Percentiles rank a stretch among this genome's conserved stretches.
Conservation (phyloP, 2,113 vertebrate species). For the Pachypanchax playfairii region DNA sequence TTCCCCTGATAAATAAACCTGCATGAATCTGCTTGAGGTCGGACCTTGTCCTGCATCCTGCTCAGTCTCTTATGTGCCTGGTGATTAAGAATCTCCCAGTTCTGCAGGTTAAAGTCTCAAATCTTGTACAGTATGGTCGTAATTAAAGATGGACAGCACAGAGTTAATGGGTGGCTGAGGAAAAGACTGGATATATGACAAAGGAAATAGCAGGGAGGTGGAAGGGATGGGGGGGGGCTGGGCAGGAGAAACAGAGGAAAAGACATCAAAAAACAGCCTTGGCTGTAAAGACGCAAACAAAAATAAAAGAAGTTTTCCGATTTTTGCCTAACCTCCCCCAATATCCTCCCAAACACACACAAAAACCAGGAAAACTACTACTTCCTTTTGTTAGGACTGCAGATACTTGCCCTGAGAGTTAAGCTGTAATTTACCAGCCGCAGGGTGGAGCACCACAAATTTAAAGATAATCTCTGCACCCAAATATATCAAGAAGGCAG, state of each 20-base stretch:
- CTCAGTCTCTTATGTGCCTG: slow-evolving; percentile 47
- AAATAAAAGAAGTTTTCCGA: slow-evolving; percentile 30
- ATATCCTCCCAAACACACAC: slow-evolving; percentile 8
- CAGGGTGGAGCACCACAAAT: slow-evolving; percentile 61
- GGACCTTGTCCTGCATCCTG: slow-evolving; percentile 27
- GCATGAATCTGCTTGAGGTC: slow-evolving; percentile 49
- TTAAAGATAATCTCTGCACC: slow-evolving; percentile 57
- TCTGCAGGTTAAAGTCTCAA: slow-evolving; percentile 62
- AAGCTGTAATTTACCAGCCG: slow-evolving; percentile 63
- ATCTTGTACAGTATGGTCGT: slow-evolving; percentile 61
- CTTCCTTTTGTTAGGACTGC: slow-evolving; percentile 65
- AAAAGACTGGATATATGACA: slow-evolving; percentile 46
- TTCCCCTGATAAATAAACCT: slow-evolving; percentile 58
- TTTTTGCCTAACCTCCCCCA: slow-evolving; percentile 45
- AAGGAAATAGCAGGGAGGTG: slow-evolving; percentile 63
- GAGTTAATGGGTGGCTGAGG: slow-evolving; percentile 30
- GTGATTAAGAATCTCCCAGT: slow-evolving; percentile 68
- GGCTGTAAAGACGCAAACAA: slow-evolving; percentile 46
- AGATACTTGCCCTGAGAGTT: slow-evolving; percentile 33
- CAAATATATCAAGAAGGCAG: slow-evolving; percentile 46
- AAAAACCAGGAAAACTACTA: slow-evolving; percentile 56
- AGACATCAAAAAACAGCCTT: slow-evolving; percentile 57
- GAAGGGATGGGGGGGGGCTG: slow-evolving; percentile 42
- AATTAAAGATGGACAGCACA: slow-evolving; percentile 69
- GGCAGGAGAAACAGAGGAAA: slow-evolving; percentile 48